Evolutionary conservation across 2,113 vertebrate genomes (phyloP).

Genomic region (Eudyptes chrysolophus): DNA sequence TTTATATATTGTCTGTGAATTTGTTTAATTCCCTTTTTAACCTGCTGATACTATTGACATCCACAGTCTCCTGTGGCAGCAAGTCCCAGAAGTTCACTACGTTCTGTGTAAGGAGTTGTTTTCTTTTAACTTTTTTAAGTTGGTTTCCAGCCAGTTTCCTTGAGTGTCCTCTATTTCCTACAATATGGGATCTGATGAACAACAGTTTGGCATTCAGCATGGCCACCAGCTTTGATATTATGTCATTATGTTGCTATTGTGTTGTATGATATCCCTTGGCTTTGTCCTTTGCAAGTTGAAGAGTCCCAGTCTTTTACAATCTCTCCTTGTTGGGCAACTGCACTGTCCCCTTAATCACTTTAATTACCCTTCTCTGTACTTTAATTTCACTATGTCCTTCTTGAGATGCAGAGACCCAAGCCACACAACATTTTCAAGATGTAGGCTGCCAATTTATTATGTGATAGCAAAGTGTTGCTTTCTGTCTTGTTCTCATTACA

Average conservation of each 20-base stretch:
- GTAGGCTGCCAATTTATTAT: neutral
- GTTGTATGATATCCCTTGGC: neutral
- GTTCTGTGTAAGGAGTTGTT: neutral
- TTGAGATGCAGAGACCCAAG: neutral
- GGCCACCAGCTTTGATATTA: neutral
- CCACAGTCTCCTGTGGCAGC: neutral
- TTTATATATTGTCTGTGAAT: neutral
- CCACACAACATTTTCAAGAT: neutral
- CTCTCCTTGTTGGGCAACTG: neutral
- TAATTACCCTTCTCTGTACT: neutral
- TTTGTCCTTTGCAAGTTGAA: neutral
- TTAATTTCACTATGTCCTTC: neutral
- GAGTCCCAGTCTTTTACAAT: neutral
- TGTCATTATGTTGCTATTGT: neutral
- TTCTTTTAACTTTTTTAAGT: neutral
- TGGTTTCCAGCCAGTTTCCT: neutral
- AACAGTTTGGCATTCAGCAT: neutral
- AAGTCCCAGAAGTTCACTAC: neutral
- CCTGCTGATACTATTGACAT: neutral
- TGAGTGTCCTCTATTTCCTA: neutral
- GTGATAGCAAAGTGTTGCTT: neutral
- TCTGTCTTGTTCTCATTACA: neutral
- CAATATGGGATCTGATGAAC: neutral
- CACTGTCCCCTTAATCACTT: neutral
- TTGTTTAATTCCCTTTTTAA: neutral